A percentile compares a stretch with the other conserved stretches of the same genome.
Conservation (phyloP, 2,888 invertebrate genomes). For the Pollenia amentaria region DNA sequence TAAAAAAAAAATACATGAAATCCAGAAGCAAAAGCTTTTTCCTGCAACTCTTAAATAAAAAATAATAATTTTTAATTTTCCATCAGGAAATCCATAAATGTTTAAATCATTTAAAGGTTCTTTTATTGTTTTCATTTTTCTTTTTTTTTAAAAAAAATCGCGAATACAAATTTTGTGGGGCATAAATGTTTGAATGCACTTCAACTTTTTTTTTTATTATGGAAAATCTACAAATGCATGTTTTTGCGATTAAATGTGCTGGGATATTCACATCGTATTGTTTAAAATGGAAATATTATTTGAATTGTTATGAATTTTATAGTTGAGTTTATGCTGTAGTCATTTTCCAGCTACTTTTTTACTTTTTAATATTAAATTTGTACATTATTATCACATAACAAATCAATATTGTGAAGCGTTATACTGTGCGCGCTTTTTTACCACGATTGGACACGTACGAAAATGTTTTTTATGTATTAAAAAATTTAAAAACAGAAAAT, state of each 20-base stretch:
- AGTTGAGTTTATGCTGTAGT: constrained; percentile 47
- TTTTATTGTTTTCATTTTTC: constrained; percentile 18
- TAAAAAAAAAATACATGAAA: constrained; percentile 20
- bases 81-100: constrained; percentile 67
- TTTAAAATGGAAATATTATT: constrained; percentile 51
- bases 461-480: constrained; percentile 18
- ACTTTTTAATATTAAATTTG: constrained; percentile 44
- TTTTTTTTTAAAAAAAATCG: background rate
- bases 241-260: background rate
- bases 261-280: constrained; percentile 47
- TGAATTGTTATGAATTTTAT: constrained; percentile 49
- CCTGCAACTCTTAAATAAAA: background rate
- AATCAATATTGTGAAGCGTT: constrained; percentile 56
- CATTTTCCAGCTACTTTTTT: constrained; percentile 10
- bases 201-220: constrained; percentile 5
- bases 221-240: constrained; percentile 17
- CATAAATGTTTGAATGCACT: background rate
- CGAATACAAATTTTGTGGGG: background rate
- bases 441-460: constrained; percentile 30
- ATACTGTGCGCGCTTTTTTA: constrained; percentile 9
- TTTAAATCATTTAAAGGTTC: constrained; percentile 64
- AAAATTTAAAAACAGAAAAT: background rate
- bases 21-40: constrained; percentile 37
- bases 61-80: constrained; percentile 58
- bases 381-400: constrained; percentile 63